These are phyloP conservation scores for Pogonomyrmex californicus DNA, from an alignment of 1,140 invertebrate genomes.

Conservation along the genomic window DNA sequence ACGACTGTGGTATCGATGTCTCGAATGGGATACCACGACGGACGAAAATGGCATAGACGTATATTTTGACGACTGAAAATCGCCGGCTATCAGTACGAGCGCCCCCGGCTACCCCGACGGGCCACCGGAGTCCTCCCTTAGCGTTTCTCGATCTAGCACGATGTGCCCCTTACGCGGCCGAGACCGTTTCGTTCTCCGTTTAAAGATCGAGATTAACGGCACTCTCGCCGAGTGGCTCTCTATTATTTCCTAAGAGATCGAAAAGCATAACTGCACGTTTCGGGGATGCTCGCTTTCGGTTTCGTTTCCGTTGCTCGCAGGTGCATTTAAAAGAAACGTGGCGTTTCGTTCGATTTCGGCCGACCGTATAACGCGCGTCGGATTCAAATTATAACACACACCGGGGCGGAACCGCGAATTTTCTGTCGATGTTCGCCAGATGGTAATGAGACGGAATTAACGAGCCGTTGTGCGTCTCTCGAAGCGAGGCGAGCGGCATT, in stretches of 20 bases:
- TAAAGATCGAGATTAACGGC: slow-evolving; percentile 80
- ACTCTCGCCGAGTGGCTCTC: slow-evolving; percentile 61
- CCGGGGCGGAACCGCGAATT: slow-evolving; percentile 73
- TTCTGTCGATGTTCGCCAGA: slow-evolving; percentile 62
- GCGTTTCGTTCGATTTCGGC: slow-evolving; percentile 31
- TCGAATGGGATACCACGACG: slow-evolving; percentile 38
- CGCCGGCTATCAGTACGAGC: slow-evolving; percentile 74
- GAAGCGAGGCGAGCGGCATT: slow-evolving; percentile 8
- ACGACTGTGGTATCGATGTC: slow-evolving; percentile 51
- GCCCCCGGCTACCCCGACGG: slow-evolving; percentile 52
- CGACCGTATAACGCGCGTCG: slow-evolving; percentile 3
- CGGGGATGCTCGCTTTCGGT: slow-evolving; percentile 49
- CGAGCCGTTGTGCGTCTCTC: slow-evolving; percentile 34
- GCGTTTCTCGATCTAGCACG: slow-evolving; percentile 45
- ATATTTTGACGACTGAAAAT: slow-evolving; percentile 85
- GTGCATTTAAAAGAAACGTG: slow-evolving; percentile 67
- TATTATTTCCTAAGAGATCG: slow-evolving; percentile 77
- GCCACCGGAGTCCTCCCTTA: background rate
- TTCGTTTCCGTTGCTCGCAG: slow-evolving; percentile 71
- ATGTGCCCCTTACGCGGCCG: slow-evolving; percentile 53
- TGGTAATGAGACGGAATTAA: slow-evolving; percentile 77
- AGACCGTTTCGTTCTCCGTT: slow-evolving; percentile 72
- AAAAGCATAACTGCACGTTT: slow-evolving; percentile 64
- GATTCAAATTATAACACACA: slow-evolving; percentile 76
- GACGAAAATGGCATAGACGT: slow-evolving; percentile 78